Percentiles rank a stretch among this genome's conserved stretches.
phyloP scores from a whole-genome alignment of 2,113 vertebrate genomes.

The Macrotis lagotis region DNA sequence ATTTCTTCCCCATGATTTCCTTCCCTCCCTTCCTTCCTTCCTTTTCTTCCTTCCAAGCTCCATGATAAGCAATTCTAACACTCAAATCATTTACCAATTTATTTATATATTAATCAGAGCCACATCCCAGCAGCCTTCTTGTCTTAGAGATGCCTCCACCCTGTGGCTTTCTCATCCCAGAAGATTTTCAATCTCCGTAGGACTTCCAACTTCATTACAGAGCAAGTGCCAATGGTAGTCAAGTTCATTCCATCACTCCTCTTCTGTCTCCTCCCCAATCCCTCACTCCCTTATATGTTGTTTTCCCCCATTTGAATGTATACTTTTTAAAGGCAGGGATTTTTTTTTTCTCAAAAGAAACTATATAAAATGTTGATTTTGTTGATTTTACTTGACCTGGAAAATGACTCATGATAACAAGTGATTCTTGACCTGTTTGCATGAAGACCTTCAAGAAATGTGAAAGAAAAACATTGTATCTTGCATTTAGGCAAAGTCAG shows the following conservation, averaged over 20 bases:
- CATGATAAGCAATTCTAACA: neutral
- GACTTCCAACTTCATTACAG: neutral
- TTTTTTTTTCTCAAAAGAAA: no score
- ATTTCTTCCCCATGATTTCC: no score
- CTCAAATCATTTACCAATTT: neutral
- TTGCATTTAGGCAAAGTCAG: neutral
- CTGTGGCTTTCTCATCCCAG: neutral
- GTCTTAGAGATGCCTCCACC: neutral
- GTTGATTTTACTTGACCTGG: neutral
- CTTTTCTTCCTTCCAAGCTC: neutral
- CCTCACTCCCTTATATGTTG: no score
- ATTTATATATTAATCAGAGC: neutral
- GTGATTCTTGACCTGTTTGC: neutral
- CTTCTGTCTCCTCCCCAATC: neutral
- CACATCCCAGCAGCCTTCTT: neutral
- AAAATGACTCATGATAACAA: neutral
- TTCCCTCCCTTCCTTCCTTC: neutral
- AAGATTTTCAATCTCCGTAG: neutral
- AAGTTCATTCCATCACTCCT: neutral
- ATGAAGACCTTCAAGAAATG: neutral
- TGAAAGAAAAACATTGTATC: neutral
- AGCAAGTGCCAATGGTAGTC: neutral
- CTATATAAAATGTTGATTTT: no score
- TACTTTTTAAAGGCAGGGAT: neutral
- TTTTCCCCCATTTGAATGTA: no score